Base-by-base conservation (phyloP, 2,888 invertebrate genomes). In the Andrena haemorrhoa region DNA sequence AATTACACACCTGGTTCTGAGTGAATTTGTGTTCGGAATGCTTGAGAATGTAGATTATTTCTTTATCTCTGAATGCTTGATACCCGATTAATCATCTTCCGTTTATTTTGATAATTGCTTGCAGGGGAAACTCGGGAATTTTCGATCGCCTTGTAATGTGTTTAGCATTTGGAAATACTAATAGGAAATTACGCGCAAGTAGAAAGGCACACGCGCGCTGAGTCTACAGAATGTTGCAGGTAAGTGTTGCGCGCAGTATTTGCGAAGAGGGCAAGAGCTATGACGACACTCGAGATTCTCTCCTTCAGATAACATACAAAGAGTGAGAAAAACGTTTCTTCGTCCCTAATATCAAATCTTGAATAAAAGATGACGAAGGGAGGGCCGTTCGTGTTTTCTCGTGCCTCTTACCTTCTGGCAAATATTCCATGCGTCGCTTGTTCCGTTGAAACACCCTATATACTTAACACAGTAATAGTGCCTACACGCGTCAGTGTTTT, bases 311-410 rank as follows among this genome's bases (percentile, higher is more conserved):
- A 56, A 26, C 56, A 10, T 23, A 56, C 23, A 10, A 56, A 56
- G 56, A 56, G 23, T 20, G 56, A 56, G 10, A 56, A 56, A 56
- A 56, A 56, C 41, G 41, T 26, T 56, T 56, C 56, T 7, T 26
- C 56, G 26, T 10, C 56, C 56, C 10, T 12, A 23, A 56, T 56
- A 10, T 56, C 2, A 1, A 23, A 12, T 56, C 10, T 56, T 56
- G 26, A 56, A 56, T 56, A 56, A 56, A 56, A 56, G 23, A 56
- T 51, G 51, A 51, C 56, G 56, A 10, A 12, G 12, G 10, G 0
- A 20, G 10, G 56, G 20, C 23, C 10, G 20, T 23, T 56, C 12
- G 10, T 23, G 56, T 26, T 23, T 56, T 20, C 51, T 0, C n/a
- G 8, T 56, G 12, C 26, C 23, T 56, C 4, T 3, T 1, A 4